A percentile compares a stretch with the other conserved stretches of the same genome.
phyloP scores from a whole-genome alignment of 2,888 invertebrate species.

The Rhorus exstirpatorius region DNA sequence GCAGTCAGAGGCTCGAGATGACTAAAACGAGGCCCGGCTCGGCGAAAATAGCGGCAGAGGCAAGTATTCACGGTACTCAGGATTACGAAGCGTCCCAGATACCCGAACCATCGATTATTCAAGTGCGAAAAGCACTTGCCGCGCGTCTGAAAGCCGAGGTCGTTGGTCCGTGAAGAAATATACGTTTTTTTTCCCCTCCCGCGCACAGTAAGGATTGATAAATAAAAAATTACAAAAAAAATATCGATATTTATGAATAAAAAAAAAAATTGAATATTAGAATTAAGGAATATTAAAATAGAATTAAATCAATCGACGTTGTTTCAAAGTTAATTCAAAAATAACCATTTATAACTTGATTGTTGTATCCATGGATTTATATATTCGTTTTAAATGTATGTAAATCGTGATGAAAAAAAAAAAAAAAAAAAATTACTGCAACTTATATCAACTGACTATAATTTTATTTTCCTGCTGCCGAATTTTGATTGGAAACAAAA shows the following conservation, averaged over 20 bases:
- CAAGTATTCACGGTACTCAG: conserved; percentile 82
- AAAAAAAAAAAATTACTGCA: too few relatives aligned
- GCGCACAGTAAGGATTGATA: too few relatives aligned
- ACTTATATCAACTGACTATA: too few relatives aligned
- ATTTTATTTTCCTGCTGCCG: neutral
- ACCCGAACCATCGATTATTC: conserved; percentile 88
- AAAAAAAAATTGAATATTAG: neutral
- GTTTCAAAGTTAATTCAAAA: too few relatives aligned
- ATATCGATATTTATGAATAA: too few relatives aligned
- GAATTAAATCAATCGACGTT: too few relatives aligned
- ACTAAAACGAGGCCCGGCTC: conserved; percentile 86
- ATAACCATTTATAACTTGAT: neutral
- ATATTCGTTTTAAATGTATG: neutral
- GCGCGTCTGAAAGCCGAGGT: conserved; percentile 95
- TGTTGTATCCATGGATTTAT: neutral
- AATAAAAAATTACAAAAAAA: too few relatives aligned
- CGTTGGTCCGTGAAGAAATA: conserved; percentile 87
- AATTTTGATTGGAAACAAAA: neutral
- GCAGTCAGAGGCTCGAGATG: conserved; percentile 92
- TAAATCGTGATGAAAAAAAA: neutral
- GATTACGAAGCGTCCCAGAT: conserved; percentile 77
- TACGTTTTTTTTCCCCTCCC: neutral
- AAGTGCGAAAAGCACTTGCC: conserved; percentile 94
- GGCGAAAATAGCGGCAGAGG: conserved; percentile 81
- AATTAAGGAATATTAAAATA: neutral